phyloP scores from a whole-genome alignment of 2,888 invertebrate species.

The Trilocha varians region DNA sequence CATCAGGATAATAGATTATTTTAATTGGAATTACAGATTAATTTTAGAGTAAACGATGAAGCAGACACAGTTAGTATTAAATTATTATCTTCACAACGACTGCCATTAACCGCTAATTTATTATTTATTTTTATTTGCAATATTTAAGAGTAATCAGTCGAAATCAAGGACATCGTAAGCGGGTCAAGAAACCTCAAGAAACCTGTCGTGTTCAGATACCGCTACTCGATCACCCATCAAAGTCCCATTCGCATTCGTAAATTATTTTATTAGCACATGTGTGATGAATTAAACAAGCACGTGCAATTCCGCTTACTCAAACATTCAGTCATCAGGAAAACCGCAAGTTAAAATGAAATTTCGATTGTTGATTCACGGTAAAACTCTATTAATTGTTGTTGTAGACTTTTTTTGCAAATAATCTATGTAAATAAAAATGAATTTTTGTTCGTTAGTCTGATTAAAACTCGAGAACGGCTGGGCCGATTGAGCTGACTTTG shows the following conservation, averaged over 20 bases:
- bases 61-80: too few species aligned
- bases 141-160: not conserved
- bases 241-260: slow-evolving; percentile 25
- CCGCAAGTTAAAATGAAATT: not conserved
- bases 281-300: slow-evolving; percentile 5
- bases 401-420: too few species aligned
- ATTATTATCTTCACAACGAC: too few species aligned
- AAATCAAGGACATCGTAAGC: slow-evolving; percentile 40
- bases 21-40: too few species aligned
- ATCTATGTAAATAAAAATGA: too few species aligned
- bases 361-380: too few species aligned
- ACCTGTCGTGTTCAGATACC: slow-evolving; percentile 27
- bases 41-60: too few species aligned
- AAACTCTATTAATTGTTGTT: too few species aligned
- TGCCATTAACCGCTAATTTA: not conserved
- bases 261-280: slow-evolving; percentile 1
- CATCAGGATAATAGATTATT: too few species aligned
- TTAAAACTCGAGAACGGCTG: too few species aligned
- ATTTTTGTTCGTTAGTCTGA: too few species aligned
- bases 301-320: not conserved
- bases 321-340: not conserved
- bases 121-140: not conserved
- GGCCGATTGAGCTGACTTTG: too few species aligned
- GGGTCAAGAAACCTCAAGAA: slow-evolving; percentile 34
- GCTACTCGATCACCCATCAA: slow-evolving; percentile 41